These are phyloP conservation scores for Dasypolia templi DNA, from an alignment of 2,888 invertebrate genomes.

Conservation along the genomic window DNA sequence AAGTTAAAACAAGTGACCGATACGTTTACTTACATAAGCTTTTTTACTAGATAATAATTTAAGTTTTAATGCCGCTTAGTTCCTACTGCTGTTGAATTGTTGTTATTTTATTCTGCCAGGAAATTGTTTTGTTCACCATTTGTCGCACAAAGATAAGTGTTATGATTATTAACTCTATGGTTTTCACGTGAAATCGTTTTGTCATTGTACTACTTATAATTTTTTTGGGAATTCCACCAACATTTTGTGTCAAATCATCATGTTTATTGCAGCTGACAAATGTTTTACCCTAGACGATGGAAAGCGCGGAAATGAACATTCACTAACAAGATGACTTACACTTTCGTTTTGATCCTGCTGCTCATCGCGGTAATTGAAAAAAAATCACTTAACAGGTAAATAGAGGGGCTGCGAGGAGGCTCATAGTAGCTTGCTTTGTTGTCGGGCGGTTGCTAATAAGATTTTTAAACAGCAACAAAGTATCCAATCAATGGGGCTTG, in stretches of 20 bases:
- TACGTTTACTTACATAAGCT: constrained; percentile 64
- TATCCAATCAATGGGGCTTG: constrained; percentile 90
- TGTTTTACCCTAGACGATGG: constrained; percentile 70
- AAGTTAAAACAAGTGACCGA: constrained; percentile 80
- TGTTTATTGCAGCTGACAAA: constrained; percentile 79
- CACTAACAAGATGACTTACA: constrained; percentile 89
- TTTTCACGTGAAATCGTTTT: constrained; percentile 43
- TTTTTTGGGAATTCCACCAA: constrained; percentile 60
- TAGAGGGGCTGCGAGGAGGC: constrained; percentile 79
- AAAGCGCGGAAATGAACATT: constrained; percentile 82
- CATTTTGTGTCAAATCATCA: constrained; percentile 72
- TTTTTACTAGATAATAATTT: constrained; percentile 48
- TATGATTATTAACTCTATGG: constrained; percentile 51
- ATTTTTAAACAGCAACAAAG: constrained; percentile 90
- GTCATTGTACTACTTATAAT: constrained; percentile 47
- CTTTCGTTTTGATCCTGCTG: constrained; percentile 84
- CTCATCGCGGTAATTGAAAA: constrained; percentile 89
- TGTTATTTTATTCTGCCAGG: background rate
- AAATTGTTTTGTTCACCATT: constrained; percentile 4
- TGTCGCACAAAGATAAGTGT: constrained; percentile 36
- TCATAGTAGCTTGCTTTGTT: constrained; percentile 82
- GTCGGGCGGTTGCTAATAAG: constrained; percentile 89
- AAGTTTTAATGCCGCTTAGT: constrained; percentile 19
- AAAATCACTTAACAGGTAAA: constrained; percentile 89
- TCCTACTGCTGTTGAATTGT: background rate